phyloP scores from a whole-genome alignment of 2,888 invertebrate genomes.

The Lithophane ornitopus region DNA sequence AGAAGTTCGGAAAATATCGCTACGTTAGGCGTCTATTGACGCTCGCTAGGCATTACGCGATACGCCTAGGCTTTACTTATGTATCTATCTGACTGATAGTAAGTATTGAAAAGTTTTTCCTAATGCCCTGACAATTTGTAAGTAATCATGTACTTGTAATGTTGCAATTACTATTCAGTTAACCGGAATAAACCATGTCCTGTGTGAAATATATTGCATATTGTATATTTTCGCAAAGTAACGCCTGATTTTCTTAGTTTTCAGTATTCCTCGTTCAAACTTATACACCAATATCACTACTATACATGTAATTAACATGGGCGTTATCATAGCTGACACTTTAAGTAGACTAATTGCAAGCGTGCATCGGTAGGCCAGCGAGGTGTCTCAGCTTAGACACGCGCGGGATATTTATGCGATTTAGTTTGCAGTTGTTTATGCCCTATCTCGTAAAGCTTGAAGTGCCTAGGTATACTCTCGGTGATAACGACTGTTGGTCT shows the following conservation, averaged over 20 bases:
- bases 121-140: neutral
- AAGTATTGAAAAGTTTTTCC: neutral
- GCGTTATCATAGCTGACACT: conserved; percentile 48
- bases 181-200: neutral
- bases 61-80: too few relatives aligned
- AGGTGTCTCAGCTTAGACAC: conserved; percentile 43
- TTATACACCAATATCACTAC: neutral
- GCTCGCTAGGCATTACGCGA: neutral
- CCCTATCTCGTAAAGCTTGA: conserved; percentile 35
- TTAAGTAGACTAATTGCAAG: conserved; percentile 44
- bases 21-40: conserved; percentile 4
- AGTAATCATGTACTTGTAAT: neutral
- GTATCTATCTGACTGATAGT: neutral
- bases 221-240: neutral
- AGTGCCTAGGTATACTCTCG: conserved; percentile 14
- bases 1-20: conserved; percentile 20
- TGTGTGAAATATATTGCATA: neutral
- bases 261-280: too few relatives aligned
- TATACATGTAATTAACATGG: conserved; percentile 16
- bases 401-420: conserved; percentile 54
- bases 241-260: neutral
- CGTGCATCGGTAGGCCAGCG: conserved; percentile 48
- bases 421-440: conserved; percentile 60
- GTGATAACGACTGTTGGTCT: conserved; percentile 13
- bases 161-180: neutral